These are phyloP conservation scores for Drosophila sordidula DNA, from an alignment of 2,888 invertebrate species.

Conservation along the genomic window DNA sequence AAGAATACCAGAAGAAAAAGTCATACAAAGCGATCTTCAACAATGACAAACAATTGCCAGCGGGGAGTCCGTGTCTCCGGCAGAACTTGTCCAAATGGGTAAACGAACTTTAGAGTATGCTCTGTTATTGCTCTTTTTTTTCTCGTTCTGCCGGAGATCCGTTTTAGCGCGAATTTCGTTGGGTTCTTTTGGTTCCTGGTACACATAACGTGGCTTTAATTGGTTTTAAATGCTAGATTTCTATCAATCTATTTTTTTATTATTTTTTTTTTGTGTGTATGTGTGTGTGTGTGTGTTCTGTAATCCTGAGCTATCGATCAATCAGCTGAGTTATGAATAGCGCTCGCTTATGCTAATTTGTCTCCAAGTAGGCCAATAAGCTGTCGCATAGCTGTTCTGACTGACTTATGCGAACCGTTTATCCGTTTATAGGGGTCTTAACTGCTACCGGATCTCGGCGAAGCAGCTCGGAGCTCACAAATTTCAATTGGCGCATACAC, in stretches of 20 bases:
- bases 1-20: slow-evolving; percentile 12
- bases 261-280: too few relatives aligned
- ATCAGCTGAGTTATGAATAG: slow-evolving; percentile 30
- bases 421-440: slow-evolving; percentile 48
- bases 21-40: slow-evolving; percentile 17
- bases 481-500: slow-evolving; percentile 48
- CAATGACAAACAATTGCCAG: slow-evolving; percentile 20
- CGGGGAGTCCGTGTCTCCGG: background rate
- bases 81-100: slow-evolving; percentile 17
- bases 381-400: slow-evolving; percentile 22
- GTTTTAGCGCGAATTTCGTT: slow-evolving; percentile 18
- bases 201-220: slow-evolving; percentile 14
- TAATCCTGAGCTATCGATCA: slow-evolving; percentile 32
- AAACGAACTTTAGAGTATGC: slow-evolving; percentile 33
- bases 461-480: slow-evolving; percentile 36
- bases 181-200: slow-evolving; percentile 19
- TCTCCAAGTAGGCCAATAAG: slow-evolving; percentile 57
- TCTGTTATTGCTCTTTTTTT: slow-evolving; percentile 6
- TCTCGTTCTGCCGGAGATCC: slow-evolving; percentile 20
- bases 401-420: slow-evolving; percentile 40
- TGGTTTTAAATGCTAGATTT: slow-evolving; percentile 25
- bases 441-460: slow-evolving; percentile 54
- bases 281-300: background rate
- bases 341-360: slow-evolving; percentile 56
- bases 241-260: slow-evolving; percentile 12